Conservation (phyloP, 30 jellyfish, hydroid and myxozoan species). For the Sanderia malayensis region DNA sequence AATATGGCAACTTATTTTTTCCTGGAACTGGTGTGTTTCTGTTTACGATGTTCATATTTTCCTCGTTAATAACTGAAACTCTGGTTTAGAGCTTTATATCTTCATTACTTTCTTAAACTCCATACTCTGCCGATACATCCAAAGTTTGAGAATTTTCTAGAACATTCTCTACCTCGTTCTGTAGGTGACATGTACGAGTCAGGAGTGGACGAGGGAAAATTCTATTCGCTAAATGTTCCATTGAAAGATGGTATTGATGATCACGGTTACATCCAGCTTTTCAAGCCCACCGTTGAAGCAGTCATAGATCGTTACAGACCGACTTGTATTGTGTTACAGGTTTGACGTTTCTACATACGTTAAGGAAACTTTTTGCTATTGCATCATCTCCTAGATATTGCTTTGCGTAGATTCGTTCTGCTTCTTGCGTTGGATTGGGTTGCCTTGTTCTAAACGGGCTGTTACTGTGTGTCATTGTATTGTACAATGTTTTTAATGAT, state of each 20-base stretch:
- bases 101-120: too few relatives aligned
- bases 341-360: not conserved
- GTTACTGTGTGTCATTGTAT: too few relatives aligned
- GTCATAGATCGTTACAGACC: conserved; percentile 88
- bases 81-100: too few relatives aligned
- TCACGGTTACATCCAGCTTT: conserved; percentile 77
- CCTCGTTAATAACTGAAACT: not conserved
- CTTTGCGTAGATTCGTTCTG: too few relatives aligned
- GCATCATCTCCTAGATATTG: too few relatives aligned
- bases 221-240: conserved; percentile 91
- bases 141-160: too few relatives aligned
- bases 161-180: too few relatives aligned
- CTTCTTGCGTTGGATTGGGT: too few relatives aligned
- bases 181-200: conserved; percentile 94
- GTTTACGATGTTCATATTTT: not conserved
- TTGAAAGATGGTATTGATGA: conserved; percentile 95
- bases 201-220: conserved; percentile 89
- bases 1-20: conserved; percentile 86
- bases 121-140: too few relatives aligned
- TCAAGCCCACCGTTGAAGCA: conserved; percentile 91
- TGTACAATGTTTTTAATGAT: too few relatives aligned
- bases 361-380: too few relatives aligned
- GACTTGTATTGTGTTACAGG: conserved; percentile 90
- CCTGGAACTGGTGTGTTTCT: conserved; percentile 89
- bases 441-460: too few relatives aligned